Evolutionary conservation across 2,113 vertebrate species (phyloP).

Genomic region (Nothobranchius furzeri): DNA sequence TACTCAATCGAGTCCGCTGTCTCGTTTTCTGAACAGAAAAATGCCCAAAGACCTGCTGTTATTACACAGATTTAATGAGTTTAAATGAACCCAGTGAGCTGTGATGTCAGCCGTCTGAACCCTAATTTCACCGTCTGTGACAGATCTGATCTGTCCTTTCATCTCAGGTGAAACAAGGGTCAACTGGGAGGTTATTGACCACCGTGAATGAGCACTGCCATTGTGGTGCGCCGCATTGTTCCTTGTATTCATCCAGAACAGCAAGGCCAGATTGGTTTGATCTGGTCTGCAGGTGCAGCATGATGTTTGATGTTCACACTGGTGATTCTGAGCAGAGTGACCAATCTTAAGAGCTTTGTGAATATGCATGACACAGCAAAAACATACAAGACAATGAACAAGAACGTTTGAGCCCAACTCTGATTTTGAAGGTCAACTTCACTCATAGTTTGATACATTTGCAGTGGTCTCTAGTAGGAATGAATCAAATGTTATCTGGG

Average conservation of each 20-base stretch:
- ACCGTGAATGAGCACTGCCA: constrained; percentile 46
- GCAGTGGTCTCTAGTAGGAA: no score
- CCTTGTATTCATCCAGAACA: constrained; percentile 45
- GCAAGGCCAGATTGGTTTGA: constrained; percentile 31
- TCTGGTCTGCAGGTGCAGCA: constrained; percentile 53
- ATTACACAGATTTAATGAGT: not conserved
- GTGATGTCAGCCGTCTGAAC: not conserved
- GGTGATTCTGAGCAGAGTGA: no score
- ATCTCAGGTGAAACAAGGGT: constrained; percentile 10
- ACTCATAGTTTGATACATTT: no score
- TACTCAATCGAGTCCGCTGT: constrained; percentile 66
- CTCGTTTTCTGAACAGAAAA: constrained; percentile 66
- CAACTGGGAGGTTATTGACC: constrained; percentile 45
- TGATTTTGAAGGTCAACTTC: no score
- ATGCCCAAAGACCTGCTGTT: not conserved
- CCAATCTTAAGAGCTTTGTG: no score
- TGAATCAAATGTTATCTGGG: no score
- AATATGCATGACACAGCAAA: no score
- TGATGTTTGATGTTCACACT: not conserved
- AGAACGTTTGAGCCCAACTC: no score
- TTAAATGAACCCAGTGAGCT: not conserved
- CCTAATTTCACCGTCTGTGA: constrained; percentile 8
- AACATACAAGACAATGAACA: no score
- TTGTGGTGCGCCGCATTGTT: constrained; percentile 28
- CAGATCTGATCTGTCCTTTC: constrained; percentile 24